These are phyloP conservation scores for Helleia helle DNA, from an alignment of 2,888 invertebrate species.

Conservation along the genomic window DNA sequence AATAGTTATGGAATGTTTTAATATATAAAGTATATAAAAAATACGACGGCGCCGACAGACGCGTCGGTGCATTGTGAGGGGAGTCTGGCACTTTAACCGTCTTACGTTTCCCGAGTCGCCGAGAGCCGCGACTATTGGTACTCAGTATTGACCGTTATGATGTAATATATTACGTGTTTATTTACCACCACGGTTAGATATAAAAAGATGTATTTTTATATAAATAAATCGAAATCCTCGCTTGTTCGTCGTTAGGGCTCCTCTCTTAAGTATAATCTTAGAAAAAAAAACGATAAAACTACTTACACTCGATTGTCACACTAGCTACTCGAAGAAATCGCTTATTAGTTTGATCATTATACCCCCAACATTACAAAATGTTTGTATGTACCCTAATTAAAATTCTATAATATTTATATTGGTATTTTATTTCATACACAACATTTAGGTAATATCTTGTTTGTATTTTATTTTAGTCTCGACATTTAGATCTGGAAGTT, in stretches of 20 bases:
- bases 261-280: constrained; percentile 45
- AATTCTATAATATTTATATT: constrained; percentile 65
- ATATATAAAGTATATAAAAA: constrained; percentile 42
- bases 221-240: constrained; percentile 17
- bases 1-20: constrained; percentile 65
- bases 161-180: too few relatives aligned
- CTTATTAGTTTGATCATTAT: constrained; percentile 71
- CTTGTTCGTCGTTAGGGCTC: constrained; percentile 34
- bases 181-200: constrained; percentile 14
- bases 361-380: constrained; percentile 70
- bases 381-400: constrained; percentile 73
- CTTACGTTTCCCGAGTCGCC: too few relatives aligned
- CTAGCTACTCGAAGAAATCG: constrained; percentile 65
- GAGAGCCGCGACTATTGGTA: too few relatives aligned
- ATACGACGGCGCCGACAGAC: constrained; percentile 26
- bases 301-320: constrained; percentile 52
- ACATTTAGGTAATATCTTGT: neutral
- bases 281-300: constrained; percentile 39
- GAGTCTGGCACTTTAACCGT: too few relatives aligned
- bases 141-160: too few relatives aligned
- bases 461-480: too few relatives aligned
- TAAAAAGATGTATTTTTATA: constrained; percentile 28
- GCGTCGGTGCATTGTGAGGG: too few relatives aligned
- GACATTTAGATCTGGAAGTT: too few relatives aligned
- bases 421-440: constrained; percentile 39